Evolutionary conservation across 92 coral and sea anemone species (phyloP).

Genomic region (Palythoa grandiflora): DNA sequence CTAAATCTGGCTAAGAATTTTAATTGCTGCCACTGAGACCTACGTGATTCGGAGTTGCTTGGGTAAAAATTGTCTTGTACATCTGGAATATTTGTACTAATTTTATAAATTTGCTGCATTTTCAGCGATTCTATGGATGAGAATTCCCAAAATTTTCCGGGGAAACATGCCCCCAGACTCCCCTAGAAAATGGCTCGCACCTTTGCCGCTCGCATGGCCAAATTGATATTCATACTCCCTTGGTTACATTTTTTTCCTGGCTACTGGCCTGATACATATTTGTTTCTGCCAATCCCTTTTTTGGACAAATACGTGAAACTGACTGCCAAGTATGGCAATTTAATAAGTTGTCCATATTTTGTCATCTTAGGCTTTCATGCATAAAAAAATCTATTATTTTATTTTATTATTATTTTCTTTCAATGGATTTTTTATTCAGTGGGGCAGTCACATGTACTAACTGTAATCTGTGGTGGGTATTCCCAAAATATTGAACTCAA

Average conservation of each 20-base stretch:
- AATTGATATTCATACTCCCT: slow-evolving; percentile 13
- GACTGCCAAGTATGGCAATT: background rate
- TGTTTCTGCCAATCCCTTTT: background rate
- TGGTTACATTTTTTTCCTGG: background rate
- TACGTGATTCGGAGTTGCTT: background rate
- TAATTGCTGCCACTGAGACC: slow-evolving; percentile 20
- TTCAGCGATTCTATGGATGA: background rate
- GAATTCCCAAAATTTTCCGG: background rate
- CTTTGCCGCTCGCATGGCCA: background rate
- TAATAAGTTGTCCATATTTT: background rate
- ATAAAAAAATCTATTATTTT: too few species aligned
- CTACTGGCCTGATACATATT: background rate
- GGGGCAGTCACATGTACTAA: background rate
- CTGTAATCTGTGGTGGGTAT: background rate
- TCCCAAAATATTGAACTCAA: too few species aligned
- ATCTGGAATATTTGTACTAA: background rate
- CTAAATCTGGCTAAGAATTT: background rate
- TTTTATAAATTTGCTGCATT: background rate
- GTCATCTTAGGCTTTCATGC: background rate
- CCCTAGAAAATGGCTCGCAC: background rate
- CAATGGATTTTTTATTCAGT: background rate
- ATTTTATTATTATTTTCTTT: background rate
- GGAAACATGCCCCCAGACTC: too few species aligned
- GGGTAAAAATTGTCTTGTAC: slow-evolving; percentile 23
- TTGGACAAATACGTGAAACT: background rate